A percentile compares a stretch with the other conserved stretches of the same genome.
Conservation (phyloP, 2,113 vertebrate genomes). For the Oryzias javanicus region DNA sequence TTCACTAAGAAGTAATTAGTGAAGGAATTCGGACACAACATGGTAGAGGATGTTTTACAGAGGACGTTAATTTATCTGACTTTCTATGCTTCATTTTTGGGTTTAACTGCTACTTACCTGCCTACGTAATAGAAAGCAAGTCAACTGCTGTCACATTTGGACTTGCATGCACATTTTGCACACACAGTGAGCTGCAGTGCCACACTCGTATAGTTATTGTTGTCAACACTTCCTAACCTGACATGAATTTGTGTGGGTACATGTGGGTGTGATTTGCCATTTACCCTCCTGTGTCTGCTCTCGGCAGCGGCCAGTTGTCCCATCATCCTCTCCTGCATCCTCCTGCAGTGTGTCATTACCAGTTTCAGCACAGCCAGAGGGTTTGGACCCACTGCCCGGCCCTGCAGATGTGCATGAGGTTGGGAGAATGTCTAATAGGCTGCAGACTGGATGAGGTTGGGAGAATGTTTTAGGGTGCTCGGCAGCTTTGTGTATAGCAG, state of each 20-base stretch:
- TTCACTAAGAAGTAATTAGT: too few species aligned
- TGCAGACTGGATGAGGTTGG: conserved; percentile 74
- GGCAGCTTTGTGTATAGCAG: conserved; percentile 83
- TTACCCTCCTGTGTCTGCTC: conserved; percentile 90
- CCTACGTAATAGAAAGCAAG: too few species aligned
- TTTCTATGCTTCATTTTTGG: too few species aligned
- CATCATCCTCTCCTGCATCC: conserved; percentile 95
- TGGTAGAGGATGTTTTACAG: too few species aligned
- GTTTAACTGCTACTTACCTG: too few species aligned
- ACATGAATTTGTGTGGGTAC: conserved; percentile 3
- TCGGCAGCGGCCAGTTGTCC: conserved; percentile 90
- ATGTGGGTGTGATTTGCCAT: background rate
- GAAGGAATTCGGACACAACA: too few species aligned
- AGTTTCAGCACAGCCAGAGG: conserved; percentile 91
- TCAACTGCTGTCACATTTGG: too few species aligned
- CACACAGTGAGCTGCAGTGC: background rate
- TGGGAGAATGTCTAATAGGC: conserved; percentile 41
- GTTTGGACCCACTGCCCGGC: conserved; percentile 80
- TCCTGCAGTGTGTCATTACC: conserved; percentile 95
- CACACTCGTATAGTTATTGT: background rate
- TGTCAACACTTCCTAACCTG: background rate
- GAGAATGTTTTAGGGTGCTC: conserved; percentile 50
- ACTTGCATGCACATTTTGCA: too few species aligned
- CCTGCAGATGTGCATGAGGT: conserved; percentile 73
- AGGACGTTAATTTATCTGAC: too few species aligned